These are phyloP conservation scores for Pharmacophagus antenor DNA, from an alignment of 2,888 invertebrate genomes.

Conservation along the genomic window DNA sequence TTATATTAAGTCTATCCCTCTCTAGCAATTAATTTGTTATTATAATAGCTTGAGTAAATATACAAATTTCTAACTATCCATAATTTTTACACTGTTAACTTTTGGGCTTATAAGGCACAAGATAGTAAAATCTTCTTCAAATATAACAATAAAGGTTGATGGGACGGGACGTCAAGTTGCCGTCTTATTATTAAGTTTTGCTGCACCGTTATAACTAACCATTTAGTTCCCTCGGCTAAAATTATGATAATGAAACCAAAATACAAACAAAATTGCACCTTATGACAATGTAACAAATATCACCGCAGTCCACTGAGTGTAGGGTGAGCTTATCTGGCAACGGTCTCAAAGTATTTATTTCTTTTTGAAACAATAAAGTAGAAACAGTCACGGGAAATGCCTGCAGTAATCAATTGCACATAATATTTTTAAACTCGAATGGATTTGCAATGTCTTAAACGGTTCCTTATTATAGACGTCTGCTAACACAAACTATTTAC, in stretches of 20 bases:
- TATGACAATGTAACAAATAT: slow-evolving; percentile 10
- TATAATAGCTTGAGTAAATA: too few species aligned
- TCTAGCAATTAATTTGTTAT: too few species aligned
- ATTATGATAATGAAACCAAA: slow-evolving; percentile 5
- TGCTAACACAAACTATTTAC: background rate
- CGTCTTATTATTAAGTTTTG: slow-evolving; percentile 17
- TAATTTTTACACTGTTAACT: background rate
- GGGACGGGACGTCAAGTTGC: slow-evolving; percentile 14
- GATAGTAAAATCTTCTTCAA: background rate
- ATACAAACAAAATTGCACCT: slow-evolving; percentile 12
- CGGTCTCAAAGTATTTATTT: slow-evolving; percentile 37
- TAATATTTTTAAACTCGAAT: slow-evolving; percentile 11
- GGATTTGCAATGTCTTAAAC: slow-evolving; percentile 2
- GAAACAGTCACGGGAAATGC: slow-evolving; percentile 46
- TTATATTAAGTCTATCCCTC: too few species aligned
- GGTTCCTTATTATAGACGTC: background rate
- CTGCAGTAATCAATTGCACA: slow-evolving; percentile 17
- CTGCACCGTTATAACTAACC: slow-evolving; percentile 29
- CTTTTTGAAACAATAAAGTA: slow-evolving; percentile 39
- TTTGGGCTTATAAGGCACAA: background rate
- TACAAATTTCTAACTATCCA: background rate
- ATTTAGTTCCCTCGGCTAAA: slow-evolving; percentile 24
- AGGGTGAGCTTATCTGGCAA: slow-evolving; percentile 17
- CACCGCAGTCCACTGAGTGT: background rate
- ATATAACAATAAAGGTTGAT: slow-evolving; percentile 22